Evolutionary conservation across 1,140 invertebrate species (phyloP).

Genomic region (Bradysia coprophila): DNA sequence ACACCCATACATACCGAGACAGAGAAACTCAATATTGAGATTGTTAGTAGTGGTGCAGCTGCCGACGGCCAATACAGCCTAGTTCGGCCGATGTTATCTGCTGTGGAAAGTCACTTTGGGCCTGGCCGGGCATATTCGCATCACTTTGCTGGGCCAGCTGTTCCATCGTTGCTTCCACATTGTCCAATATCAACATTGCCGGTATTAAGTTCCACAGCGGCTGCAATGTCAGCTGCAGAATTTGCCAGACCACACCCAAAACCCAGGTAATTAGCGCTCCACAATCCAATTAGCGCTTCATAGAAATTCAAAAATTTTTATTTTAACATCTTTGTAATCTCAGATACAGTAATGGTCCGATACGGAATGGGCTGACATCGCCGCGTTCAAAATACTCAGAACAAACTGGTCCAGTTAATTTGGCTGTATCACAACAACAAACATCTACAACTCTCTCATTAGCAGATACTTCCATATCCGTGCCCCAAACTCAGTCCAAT

Average conservation of each 20-base stretch:
- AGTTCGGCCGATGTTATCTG: slow-evolving; percentile 1
- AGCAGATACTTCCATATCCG: not conserved
- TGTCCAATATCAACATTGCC: not conserved
- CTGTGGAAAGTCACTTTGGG: slow-evolving; percentile 1
- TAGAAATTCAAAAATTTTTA: too few species aligned
- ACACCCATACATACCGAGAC: not conserved
- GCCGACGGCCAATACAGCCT: not conserved
- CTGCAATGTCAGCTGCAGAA: not conserved
- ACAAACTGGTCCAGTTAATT: slow-evolving; percentile 1
- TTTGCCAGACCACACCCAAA: slow-evolving; percentile 2
- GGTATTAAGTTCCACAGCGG: not conserved
- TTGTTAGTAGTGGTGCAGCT: not conserved
- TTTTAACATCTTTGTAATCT: too few species aligned
- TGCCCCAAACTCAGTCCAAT: not conserved
- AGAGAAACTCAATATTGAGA: not conserved
- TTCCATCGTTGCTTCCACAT: not conserved
- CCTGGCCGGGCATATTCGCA: not conserved
- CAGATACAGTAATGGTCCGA: not conserved
- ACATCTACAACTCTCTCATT: not conserved
- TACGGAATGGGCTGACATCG: not conserved
- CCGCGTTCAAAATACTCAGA: not conserved
- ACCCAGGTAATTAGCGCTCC: too few species aligned
- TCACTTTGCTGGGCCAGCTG: not conserved
- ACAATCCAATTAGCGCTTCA: too few species aligned
- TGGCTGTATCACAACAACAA: not conserved